Percentiles rank a stretch among this genome's conserved stretches.
These are phyloP conservation scores for Pegea sp. DNA, from an alignment of 23 tunicate genomes.

Conservation along the genomic window DNA sequence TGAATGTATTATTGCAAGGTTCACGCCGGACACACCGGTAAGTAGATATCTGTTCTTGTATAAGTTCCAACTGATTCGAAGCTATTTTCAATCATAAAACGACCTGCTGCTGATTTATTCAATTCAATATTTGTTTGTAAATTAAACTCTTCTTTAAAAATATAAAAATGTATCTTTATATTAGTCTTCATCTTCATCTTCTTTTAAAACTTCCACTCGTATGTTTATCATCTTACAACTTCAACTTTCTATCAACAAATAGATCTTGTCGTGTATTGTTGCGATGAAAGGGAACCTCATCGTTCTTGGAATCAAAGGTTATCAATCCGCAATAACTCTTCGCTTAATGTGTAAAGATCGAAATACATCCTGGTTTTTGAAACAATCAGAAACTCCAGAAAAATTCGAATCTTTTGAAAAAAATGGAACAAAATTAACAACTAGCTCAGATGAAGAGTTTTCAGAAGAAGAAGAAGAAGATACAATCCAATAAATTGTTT, in stretches of 20 bases:
- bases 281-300: constrained; percentile 65
- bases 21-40: constrained; percentile 67
- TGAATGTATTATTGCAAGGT: constrained; percentile 24
- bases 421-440: neutral
- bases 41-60: neutral
- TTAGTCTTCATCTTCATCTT: neutral
- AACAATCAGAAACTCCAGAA: constrained; percentile 10
- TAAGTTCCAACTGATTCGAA: too few relatives aligned
- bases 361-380: constrained; percentile 6
- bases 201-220: neutral
- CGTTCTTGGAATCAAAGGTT: constrained; percentile 42
- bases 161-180: neutral
- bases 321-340: constrained; percentile 35
- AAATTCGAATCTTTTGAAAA: constrained; percentile 20
- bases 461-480: too few relatives aligned
- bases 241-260: constrained; percentile 1
- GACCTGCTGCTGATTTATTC: too few relatives aligned
- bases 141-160: neutral
- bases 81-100: too few relatives aligned
- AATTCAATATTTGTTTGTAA: too few relatives aligned
- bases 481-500: too few relatives aligned
- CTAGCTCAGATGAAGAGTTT: constrained; percentile 1
- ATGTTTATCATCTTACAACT: neutral
- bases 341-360: constrained; percentile 49
- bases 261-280: constrained; percentile 71